Percentiles rank a stretch among this genome's conserved stretches.
phyloP scores from a whole-genome alignment of 2,797 vertebrate species.

The Eospalax fontanierii region DNA sequence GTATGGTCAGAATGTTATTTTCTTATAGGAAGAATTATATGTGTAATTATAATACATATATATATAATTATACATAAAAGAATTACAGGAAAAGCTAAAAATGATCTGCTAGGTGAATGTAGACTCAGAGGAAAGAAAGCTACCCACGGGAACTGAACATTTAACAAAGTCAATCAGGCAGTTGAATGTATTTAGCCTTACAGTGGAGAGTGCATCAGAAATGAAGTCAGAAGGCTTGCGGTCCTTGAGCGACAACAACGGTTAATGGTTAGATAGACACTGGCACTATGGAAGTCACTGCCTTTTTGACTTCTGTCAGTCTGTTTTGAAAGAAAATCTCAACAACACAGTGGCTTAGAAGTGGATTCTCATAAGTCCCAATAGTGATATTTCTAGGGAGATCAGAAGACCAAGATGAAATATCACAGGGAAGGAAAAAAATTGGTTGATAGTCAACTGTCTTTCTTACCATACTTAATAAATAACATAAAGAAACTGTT shows the following conservation, averaged over 20 bases:
- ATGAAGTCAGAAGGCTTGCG: neutral
- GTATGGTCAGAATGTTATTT: neutral
- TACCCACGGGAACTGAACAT: neutral
- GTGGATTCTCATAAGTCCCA: neutral
- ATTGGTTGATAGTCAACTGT: neutral
- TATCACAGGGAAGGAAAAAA: neutral
- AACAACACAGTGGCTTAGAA: neutral
- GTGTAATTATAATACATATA: too few species aligned
- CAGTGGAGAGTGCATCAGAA: neutral
- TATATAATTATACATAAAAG: neutral
- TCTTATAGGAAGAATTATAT: neutral
- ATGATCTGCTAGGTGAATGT: neutral
- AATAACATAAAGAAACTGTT: constrained; percentile 32
- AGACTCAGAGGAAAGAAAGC: constrained; percentile 2
- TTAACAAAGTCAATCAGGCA: neutral
- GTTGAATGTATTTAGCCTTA: neutral
- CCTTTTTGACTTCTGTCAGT: neutral
- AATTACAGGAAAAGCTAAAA: constrained; percentile 9
- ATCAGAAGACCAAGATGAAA: neutral
- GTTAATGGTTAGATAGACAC: neutral
- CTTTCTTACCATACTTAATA: constrained; percentile 36
- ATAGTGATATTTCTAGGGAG: neutral
- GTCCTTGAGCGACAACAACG: neutral
- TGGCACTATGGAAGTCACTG: neutral
- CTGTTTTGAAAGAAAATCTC: constrained; percentile 11